Base-by-base conservation (phyloP, 1,140 invertebrate genomes). In the Oppia nitens region DNA sequence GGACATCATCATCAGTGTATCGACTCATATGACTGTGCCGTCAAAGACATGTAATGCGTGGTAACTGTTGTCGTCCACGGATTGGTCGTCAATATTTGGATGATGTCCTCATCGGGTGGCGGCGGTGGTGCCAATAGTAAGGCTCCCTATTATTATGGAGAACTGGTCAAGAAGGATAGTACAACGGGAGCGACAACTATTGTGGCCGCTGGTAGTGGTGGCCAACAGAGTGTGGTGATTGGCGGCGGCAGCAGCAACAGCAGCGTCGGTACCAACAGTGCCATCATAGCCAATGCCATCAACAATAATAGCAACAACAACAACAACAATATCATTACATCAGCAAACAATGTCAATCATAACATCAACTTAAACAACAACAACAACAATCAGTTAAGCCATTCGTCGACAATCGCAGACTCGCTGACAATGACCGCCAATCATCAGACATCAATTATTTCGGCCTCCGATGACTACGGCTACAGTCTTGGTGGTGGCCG, bases 121-220 rank as follows among this genome's bases (percentile, higher is more conserved):
- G 45, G 45, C n/a, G 17, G 14, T 14, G 17, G 14, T 14, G 26
- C 2, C 11, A 49, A 23, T 23, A 57, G 47, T 24, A 57, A 52
- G 21, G 56, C 56, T 2, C 56, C 56, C 17, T 57, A 57, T 27
- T 57, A 57, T 45, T 57, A 57, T 27, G 56, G 56, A 4, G 56
- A 57, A 57, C 47, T 57, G n/a, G 50, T 57, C 47, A 57, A 57
- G n/a, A 57, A 57, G 25, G 56, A 57, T 21, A 21, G 20, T 11
- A 40, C 17, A 12, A 40, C 20, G 17, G 29, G 11, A 17, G 29
- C 2, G 12, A 55, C 23, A n/a, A 47, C 26, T 47, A 47, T 40
- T 40, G 17, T 9, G 6, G 32, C 32, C 32, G 29, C 14, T 55
- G 23, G 24, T 24, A 28, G 52, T 28, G 25, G 52, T 53, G 52